Conservation (phyloP, 2,888 invertebrate species). For the Doris montereyensis region DNA sequence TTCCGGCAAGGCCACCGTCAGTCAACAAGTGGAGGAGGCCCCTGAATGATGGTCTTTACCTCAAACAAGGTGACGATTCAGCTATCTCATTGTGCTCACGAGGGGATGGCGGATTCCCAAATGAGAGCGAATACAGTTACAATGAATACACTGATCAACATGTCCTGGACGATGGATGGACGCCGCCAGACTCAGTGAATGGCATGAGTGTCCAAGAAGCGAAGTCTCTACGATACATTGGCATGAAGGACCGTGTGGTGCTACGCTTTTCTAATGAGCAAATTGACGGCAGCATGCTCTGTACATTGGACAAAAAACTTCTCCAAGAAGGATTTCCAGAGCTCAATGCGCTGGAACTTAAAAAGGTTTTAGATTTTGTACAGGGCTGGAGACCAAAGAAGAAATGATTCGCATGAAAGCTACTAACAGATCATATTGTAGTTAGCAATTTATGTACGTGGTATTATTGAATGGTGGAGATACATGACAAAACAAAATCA, state of each 20-base stretch:
- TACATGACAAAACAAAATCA: too few species aligned
- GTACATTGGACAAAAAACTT: conserved; percentile 62
- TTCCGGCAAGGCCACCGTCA: conserved; percentile 32
- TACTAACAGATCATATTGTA: too few species aligned
- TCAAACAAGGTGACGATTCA: conserved; percentile 62
- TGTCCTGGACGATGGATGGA: conserved; percentile 55
- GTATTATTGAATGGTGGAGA: too few species aligned
- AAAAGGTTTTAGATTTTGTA: conserved; percentile 69
- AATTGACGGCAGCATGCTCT: conserved; percentile 68
- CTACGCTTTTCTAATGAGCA: conserved; percentile 66
- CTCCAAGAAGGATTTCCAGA: conserved; percentile 69
- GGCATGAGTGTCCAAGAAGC: conserved; percentile 63
- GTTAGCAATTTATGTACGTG: too few species aligned
- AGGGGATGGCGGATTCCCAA: conserved; percentile 55
- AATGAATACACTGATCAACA: conserved; percentile 56
- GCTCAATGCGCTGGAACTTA: conserved; percentile 67
- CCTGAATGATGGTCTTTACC: conserved; percentile 52
- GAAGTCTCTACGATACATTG: conserved; percentile 66
- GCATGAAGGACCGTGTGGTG: conserved; percentile 68
- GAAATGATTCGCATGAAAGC: conserved; percentile 21
- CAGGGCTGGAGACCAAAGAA: conserved; percentile 70
- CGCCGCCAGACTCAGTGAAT: conserved; percentile 61
- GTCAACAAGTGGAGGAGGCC: conserved; percentile 25
- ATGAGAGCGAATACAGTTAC: conserved; percentile 64
- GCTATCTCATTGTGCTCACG: conserved; percentile 61